Percentiles rank a stretch among this genome's conserved stretches.
These are phyloP conservation scores for Pseudococcus viburni DNA, from an alignment of 2,888 invertebrate species.

Conservation along the genomic window DNA sequence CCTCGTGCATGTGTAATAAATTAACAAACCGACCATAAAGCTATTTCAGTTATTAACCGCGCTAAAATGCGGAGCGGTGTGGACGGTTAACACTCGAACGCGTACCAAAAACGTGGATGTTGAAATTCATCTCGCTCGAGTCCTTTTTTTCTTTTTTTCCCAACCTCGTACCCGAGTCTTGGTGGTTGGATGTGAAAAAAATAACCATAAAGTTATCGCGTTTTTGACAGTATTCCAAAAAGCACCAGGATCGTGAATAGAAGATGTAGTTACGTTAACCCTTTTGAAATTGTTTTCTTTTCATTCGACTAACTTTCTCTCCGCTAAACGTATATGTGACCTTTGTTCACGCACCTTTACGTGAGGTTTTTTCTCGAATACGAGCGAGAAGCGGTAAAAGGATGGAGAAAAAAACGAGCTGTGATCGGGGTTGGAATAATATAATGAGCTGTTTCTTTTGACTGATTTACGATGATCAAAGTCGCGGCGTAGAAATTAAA, in stretches of 20 bases:
- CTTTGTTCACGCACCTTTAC: constrained; percentile 28
- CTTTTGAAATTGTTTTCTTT: constrained; percentile 40
- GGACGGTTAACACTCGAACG: constrained; percentile 21
- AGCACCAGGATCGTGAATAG: constrained; percentile 18
- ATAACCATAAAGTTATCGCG: constrained; percentile 44
- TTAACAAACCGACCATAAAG: constrained; percentile 51
- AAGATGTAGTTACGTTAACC: background rate
- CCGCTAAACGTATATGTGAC: background rate
- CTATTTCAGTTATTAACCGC: constrained; percentile 38
- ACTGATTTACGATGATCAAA: constrained; percentile 49
- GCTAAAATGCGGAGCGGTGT: background rate
- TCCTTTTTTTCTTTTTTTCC: background rate
- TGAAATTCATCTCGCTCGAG: background rate
- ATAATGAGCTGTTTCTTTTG: constrained; percentile 33
- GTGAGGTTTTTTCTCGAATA: background rate
- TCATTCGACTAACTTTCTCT: constrained; percentile 26
- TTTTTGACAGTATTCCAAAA: constrained; percentile 56
- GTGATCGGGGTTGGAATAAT: constrained; percentile 17
- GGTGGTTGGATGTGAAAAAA: background rate
- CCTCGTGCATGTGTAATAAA: constrained; percentile 8
- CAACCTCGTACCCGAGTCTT: background rate
- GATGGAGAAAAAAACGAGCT: background rate
- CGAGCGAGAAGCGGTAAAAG: background rate
- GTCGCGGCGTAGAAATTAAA: constrained; percentile 37
- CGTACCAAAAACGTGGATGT: constrained; percentile 27